Evolutionary conservation across 2,113 vertebrate genomes (phyloP).

Genomic region (Macrotis lagotis): DNA sequence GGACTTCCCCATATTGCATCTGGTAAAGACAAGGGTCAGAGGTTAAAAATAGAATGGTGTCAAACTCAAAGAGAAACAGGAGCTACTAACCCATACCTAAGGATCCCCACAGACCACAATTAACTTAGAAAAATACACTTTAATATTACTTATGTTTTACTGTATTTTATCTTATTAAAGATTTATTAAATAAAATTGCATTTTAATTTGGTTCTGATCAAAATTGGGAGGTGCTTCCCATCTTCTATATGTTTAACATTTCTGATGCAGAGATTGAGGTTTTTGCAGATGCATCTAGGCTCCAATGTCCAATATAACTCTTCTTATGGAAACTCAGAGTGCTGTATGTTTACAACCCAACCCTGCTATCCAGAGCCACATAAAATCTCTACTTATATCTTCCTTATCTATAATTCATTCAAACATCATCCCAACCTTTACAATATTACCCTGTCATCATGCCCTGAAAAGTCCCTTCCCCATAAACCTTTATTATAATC

Average conservation of each 20-base stretch:
- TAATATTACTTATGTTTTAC: neutral
- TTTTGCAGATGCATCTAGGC: neutral
- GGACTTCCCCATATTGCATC: neutral
- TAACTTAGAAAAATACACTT: neutral
- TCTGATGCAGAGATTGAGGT: neutral
- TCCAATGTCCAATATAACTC: neutral
- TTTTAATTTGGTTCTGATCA: neutral
- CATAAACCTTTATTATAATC: neutral
- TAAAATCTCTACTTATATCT: neutral
- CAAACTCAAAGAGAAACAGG: neutral
- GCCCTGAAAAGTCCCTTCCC: too few species aligned
- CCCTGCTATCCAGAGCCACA: neutral
- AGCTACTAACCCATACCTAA: neutral
- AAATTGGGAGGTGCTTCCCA: neutral
- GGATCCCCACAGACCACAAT: neutral
- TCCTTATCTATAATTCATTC: neutral
- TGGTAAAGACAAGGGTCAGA: neutral
- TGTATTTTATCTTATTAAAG: neutral
- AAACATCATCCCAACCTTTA: neutral
- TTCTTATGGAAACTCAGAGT: neutral
- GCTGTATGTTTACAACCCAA: neutral
- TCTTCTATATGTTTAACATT: neutral
- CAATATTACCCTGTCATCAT: neutral
- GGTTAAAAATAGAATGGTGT: neutral
- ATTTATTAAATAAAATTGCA: neutral